Conservation (phyloP, 2,888 invertebrate genomes). For the Diachrysia chrysitis region DNA sequence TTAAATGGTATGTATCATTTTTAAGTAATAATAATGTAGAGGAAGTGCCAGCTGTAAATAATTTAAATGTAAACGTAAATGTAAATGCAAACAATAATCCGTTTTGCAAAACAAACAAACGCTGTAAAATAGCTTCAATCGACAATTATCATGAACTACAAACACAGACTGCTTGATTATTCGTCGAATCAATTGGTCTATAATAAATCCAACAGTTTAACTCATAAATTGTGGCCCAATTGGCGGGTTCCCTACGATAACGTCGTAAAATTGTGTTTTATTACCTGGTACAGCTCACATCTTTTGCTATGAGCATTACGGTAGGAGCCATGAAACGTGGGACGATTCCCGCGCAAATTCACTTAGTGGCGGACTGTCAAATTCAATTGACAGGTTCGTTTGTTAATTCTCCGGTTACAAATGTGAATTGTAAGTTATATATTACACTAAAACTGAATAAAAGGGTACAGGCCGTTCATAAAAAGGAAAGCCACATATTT, state of each 20-base stretch:
- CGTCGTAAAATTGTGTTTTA: constrained; percentile 44
- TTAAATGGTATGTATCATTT: too few species aligned
- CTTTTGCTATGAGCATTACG: constrained; percentile 5
- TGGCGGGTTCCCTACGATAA: constrained; percentile 40
- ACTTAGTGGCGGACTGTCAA: neutral
- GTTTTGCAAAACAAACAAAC: constrained; percentile 10
- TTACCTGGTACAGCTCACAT: constrained; percentile 23
- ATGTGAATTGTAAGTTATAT: neutral
- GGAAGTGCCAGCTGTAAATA: neutral
- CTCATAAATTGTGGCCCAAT: constrained; percentile 24
- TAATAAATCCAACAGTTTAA: constrained; percentile 24
- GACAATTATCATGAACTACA: constrained; percentile 35
- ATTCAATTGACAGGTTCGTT: neutral
- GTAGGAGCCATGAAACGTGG: neutral
- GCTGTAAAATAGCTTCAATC: constrained; percentile 31
- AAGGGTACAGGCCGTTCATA: neutral
- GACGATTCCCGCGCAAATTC: neutral
- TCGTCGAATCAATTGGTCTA: constrained; percentile 26
- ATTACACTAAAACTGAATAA: neutral
- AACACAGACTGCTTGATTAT: constrained; percentile 22
- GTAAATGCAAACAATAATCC: too few species aligned
- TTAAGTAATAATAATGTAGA: too few species aligned
- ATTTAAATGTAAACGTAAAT: too few species aligned
- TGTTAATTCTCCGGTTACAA: neutral
- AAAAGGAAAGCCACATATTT: too few species aligned